phyloP scores from a whole-genome alignment of 2,797 vertebrate genomes.

The Poecilia gillii region DNA sequence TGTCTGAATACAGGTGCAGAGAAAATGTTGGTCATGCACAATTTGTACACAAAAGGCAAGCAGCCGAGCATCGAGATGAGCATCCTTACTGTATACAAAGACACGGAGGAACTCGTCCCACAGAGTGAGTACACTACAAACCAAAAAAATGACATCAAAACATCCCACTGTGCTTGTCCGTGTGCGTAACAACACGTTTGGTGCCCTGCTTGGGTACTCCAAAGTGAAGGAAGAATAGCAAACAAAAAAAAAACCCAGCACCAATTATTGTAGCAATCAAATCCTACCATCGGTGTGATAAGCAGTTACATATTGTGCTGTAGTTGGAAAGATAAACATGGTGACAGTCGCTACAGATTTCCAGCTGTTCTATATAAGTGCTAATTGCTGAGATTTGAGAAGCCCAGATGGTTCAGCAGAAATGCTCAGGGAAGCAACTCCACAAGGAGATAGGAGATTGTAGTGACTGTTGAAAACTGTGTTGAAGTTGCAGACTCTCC shows the following conservation, averaged over 20 bases:
- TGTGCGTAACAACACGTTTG: constrained; percentile 43
- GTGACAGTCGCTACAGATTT: constrained; percentile 17
- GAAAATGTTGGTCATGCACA: constrained; percentile 61
- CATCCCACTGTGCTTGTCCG: constrained; percentile 36
- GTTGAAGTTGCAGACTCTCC: not conserved
- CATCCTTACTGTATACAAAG: constrained; percentile 29
- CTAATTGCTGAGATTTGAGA: not conserved
- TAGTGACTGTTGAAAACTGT: not conserved
- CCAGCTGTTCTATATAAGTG: constrained; percentile 1
- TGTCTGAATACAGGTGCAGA: constrained; percentile 27
- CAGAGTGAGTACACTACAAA: not conserved
- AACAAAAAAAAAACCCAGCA: constrained; percentile 41
- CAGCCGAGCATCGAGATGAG: constrained; percentile 36
- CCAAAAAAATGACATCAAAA: constrained; percentile 17
- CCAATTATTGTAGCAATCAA: constrained; percentile 38
- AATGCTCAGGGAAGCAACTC: constrained; percentile 14
- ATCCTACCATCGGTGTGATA: constrained; percentile 42
- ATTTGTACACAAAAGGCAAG: constrained; percentile 52
- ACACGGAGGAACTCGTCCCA: not conserved
- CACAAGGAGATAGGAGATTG: not conserved
- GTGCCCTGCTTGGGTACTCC: constrained; percentile 33
- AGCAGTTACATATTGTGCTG: constrained; percentile 46
- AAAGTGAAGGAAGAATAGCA: constrained; percentile 13
- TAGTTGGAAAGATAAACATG: constrained; percentile 17
- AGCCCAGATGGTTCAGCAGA: not conserved